Conservation (phyloP, 2,797 vertebrate species). For the Rhinogobio ventralis region DNA sequence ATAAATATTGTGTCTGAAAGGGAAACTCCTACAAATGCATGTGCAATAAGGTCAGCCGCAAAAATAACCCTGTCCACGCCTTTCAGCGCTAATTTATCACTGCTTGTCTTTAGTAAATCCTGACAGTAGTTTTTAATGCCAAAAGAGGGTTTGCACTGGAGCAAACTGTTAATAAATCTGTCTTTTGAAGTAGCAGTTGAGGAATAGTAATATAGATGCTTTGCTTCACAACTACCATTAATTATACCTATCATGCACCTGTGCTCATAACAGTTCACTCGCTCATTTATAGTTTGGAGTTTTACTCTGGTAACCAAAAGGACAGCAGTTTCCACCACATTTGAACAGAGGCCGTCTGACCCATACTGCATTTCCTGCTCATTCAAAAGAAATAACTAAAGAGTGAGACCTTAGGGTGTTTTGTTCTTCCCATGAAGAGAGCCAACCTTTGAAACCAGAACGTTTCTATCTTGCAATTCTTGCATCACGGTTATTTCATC, state of each 20-base stretch:
- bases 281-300: slow-evolving; percentile 18
- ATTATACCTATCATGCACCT: not conserved
- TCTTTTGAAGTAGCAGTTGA: not conserved
- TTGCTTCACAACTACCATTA: not conserved
- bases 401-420: slow-evolving; percentile 29
- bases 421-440: slow-evolving; percentile 41
- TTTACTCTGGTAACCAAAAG: slow-evolving; percentile 12
- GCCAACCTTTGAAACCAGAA: slow-evolving; percentile 34
- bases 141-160: too few relatives aligned
- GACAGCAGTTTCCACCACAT: slow-evolving; percentile 17
- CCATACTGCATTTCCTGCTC: slow-evolving; percentile 25
- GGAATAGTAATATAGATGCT: not conserved
- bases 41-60: too few relatives aligned
- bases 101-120: too few relatives aligned
- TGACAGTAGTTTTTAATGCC: too few relatives aligned
- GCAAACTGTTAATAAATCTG: too few relatives aligned
- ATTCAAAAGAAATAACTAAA: slow-evolving; percentile 34
- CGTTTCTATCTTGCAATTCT: slow-evolving; percentile 50
- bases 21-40: too few relatives aligned
- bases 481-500: slow-evolving; percentile 58
- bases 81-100: too few relatives aligned
- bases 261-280: slow-evolving; percentile 26
- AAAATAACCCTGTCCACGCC: too few relatives aligned
- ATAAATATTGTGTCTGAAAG: too few relatives aligned
- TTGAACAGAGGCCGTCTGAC: slow-evolving; percentile 8